A percentile compares a stretch with the other conserved stretches of the same genome.
Evolutionary conservation across 2,797 vertebrate genomes (phyloP).

Genomic region (Masticophis lateralis): DNA sequence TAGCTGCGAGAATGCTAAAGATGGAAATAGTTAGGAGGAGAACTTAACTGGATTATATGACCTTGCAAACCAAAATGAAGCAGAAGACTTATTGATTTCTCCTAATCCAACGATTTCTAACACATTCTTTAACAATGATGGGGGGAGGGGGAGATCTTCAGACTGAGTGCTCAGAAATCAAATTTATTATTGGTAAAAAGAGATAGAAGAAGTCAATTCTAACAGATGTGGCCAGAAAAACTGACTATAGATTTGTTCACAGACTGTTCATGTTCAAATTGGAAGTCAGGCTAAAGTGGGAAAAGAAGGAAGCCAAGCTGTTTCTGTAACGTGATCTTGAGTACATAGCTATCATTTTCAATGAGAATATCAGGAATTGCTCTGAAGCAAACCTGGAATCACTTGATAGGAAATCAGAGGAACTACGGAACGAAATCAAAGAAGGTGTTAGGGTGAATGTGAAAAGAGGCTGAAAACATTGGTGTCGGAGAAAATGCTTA

Average conservation of each 20-base stretch:
- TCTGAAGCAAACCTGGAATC: not conserved
- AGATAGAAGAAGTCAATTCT: not conserved
- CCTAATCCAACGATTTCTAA: not conserved
- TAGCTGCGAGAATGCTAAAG: not conserved
- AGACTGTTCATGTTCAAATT: not conserved
- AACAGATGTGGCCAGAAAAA: not conserved
- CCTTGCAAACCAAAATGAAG: not conserved
- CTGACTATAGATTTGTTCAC: not conserved
- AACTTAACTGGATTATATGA: not conserved
- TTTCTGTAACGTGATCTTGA: not conserved
- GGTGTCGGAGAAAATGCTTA: not conserved
- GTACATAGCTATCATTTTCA: not conserved
- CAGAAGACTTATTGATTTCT: not conserved
- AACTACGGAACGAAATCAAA: not conserved
- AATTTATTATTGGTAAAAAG: not conserved
- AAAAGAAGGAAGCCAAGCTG: not conserved
- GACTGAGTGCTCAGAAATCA: not conserved
- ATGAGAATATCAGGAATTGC: not conserved
- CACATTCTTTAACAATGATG: no score
- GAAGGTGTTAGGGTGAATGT: not conserved
- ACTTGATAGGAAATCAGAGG: not conserved
- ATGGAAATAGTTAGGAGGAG: no score
- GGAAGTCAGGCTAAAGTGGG: not conserved
- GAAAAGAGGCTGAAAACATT: not conserved
- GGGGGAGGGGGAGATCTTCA: no score